Evolutionary conservation across 2,888 invertebrate species (phyloP).

Genomic region (Heliothis peltigera): DNA sequence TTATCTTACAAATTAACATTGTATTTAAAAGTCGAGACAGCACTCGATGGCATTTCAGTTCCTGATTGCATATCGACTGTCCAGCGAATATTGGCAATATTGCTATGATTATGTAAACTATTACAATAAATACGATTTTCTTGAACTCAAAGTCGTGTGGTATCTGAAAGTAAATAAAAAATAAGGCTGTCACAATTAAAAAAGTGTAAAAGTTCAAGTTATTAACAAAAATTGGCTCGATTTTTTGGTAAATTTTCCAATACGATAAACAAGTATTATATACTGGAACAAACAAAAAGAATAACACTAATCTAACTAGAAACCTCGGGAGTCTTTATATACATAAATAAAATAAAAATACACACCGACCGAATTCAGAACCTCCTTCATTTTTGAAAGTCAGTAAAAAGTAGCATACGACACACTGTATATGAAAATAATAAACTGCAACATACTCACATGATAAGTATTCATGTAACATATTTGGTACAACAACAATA

Average conservation of each 20-base stretch:
- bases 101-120: neutral
- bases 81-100: constrained; percentile 24
- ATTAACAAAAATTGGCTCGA: too few relatives aligned
- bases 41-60: constrained; percentile 1
- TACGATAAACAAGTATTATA: too few relatives aligned
- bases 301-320: too few relatives aligned
- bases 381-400: too few relatives aligned
- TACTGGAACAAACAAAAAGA: too few relatives aligned
- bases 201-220: too few relatives aligned
- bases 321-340: too few relatives aligned
- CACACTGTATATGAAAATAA: neutral
- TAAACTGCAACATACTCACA: constrained; percentile 1
- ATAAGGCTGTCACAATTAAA: too few relatives aligned
- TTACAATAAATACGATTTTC: constrained; percentile 4
- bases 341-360: too few relatives aligned
- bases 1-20: constrained; percentile 21
- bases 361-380: too few relatives aligned
- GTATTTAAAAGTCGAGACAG: constrained; percentile 29
- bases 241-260: too few relatives aligned
- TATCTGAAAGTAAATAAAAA: neutral
- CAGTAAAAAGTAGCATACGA: neutral
- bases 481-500: neutral
- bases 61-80: constrained; percentile 26
- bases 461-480: neutral
- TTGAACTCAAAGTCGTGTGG: neutral